Base-by-base conservation (phyloP, 2,113 vertebrate genomes). In the Excalfactoria chinensis region DNA sequence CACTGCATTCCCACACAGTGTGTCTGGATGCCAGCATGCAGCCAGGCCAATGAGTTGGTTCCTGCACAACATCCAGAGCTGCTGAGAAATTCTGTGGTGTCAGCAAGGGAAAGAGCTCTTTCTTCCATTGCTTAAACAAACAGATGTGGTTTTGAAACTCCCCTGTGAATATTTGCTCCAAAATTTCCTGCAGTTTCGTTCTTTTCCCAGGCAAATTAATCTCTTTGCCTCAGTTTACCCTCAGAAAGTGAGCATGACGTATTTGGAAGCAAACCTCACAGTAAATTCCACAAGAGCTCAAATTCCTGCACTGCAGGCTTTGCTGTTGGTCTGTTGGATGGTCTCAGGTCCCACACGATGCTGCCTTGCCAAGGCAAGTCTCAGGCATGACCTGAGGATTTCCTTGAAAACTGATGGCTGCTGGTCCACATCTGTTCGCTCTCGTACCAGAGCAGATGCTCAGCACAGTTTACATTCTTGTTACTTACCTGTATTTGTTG, bases 21-120 rank as follows among this genome's bases (percentile, higher is more conserved):
- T 3, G 1, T 4, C 30, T 25, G 14, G 44, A 22, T 11, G 63
- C 44, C 3, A 2, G 20, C 0, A 2, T 51, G 41, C 14, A 43
- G 60, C n/a, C 18, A 9, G 55, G 49, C 59, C 56, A 14, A 12
- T 43, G 75, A 20, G 28, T 41, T 1, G 4, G 21, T 20, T 66
- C 28, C 32, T 64, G 64, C 43, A 72, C 73, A 9, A 72, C 30
- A 69, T 32, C 16, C 23, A 43, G 84, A 26, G 46, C 46, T 70
- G 59, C 58, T 23, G 28, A 37, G 32, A 23, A 43, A 49, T 28
- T 35, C n/a, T n/a, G 0, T 1, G 20, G 20, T 17, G 6, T 26
- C 20, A 19, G 40, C 35, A 41, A 64, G 48, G 26, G 22, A 58
- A 67, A 49, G 44, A 63, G 6, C 13, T 72, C 14, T 16, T 4